Evolutionary conservation across 2,888 invertebrate genomes (phyloP).

Genomic region (Orthosia cruda): DNA sequence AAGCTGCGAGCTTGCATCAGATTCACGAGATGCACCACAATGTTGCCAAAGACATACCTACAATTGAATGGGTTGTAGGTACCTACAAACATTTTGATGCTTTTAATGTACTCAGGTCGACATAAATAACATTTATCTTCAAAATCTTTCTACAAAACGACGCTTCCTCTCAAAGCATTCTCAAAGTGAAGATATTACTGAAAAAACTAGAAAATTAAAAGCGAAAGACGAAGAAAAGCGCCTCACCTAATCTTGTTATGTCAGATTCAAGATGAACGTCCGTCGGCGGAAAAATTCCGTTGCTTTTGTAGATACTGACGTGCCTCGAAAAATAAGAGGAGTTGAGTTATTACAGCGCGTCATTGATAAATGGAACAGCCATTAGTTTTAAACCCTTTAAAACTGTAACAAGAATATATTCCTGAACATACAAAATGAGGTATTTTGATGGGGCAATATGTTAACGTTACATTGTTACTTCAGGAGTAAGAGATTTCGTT

Average conservation of each 20-base stretch:
- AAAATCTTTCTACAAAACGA: not conserved
- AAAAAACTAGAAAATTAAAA: conserved; percentile 39
- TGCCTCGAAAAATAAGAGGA: conserved; percentile 37
- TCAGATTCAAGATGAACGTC: conserved; percentile 53
- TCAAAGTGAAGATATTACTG: conserved; percentile 6
- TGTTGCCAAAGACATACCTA: not conserved
- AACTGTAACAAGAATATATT: conserved; percentile 49
- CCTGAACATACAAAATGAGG: conserved; percentile 43
- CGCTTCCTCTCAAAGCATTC: not conserved
- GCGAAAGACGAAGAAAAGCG: conserved; percentile 32
- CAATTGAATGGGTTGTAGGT: not conserved
- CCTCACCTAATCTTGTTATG: conserved; percentile 54
- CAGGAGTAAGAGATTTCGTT: conserved; percentile 13
- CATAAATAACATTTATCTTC: not conserved
- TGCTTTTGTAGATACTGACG: conserved; percentile 20
- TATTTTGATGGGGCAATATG: conserved; percentile 44
- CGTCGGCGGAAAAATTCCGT: conserved; percentile 24
- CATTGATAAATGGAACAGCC: conserved; percentile 41
- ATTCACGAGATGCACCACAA: not conserved
- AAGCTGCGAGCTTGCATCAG: not conserved
- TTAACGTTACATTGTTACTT: conserved; percentile 7
- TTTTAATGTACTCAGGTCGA: not conserved
- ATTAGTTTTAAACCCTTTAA: conserved; percentile 40
- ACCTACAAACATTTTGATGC: not conserved
- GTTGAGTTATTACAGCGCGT: conserved; percentile 22